A percentile compares a stretch with the other conserved stretches of the same genome.
Evolutionary conservation across 2,888 invertebrate species (phyloP).

Genomic region (Perizoma affinitatum): DNA sequence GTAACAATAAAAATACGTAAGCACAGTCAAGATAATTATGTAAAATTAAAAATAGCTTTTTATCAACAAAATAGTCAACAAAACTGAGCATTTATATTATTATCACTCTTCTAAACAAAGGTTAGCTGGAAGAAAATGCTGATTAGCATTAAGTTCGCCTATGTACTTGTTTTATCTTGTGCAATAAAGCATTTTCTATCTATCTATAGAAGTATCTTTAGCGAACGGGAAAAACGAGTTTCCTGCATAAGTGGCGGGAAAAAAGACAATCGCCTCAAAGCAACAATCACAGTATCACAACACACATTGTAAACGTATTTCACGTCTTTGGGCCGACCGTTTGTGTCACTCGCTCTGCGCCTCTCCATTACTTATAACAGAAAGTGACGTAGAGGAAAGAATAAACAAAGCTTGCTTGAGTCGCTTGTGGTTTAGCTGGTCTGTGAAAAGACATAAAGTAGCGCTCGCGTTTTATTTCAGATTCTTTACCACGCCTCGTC

Average conservation of each 20-base stretch:
- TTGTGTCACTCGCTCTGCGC: constrained; percentile 56
- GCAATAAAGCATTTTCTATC: no score
- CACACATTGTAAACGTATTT: constrained; percentile 40
- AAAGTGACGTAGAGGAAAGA: constrained; percentile 61
- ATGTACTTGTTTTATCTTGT: no score
- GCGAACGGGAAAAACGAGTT: constrained; percentile 45
- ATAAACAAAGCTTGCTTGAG: constrained; percentile 66
- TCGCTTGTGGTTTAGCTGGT: background rate
- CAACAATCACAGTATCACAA: constrained; percentile 49
- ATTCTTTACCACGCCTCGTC: background rate
- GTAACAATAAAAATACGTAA: no score
- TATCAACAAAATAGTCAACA: no score
- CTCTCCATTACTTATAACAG: constrained; percentile 71
- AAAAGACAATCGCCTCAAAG: constrained; percentile 54
- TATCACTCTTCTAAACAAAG: no score
- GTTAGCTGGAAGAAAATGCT: no score
- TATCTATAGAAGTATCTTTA: constrained; percentile 3
- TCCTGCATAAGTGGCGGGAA: constrained; percentile 69
- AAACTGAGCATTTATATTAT: no score
- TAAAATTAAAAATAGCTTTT: no score
- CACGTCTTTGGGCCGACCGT: constrained; percentile 52
- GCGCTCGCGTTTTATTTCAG: background rate
- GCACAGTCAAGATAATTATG: no score
- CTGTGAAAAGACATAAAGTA: background rate
- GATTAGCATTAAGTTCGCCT: no score